Percentiles rank a stretch among this genome's conserved stretches.
phyloP scores from a whole-genome alignment of 1,140 invertebrate species.

The Physella acuta region DNA sequence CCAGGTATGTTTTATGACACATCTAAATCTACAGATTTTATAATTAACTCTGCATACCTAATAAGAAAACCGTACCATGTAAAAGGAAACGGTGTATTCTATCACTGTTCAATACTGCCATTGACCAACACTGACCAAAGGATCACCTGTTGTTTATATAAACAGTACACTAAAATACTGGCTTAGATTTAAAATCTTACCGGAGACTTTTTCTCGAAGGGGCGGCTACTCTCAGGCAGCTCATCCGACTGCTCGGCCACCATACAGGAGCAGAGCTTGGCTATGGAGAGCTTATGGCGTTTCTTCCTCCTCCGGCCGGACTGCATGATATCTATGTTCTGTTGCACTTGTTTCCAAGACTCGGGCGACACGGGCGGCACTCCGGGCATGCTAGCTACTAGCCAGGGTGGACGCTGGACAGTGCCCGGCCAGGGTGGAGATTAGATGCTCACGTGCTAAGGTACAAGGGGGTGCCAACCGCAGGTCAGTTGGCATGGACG shows the following conservation, averaged over 20 bases:
- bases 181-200: slow-evolving; percentile 4
- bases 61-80: no score
- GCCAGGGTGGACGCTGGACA: slow-evolving; percentile 3
- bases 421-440: no score
- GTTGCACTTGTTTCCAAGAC: slow-evolving; percentile 32
- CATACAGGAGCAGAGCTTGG: slow-evolving; percentile 47
- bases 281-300: slow-evolving; percentile 37
- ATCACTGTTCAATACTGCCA: no score
- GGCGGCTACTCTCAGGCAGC: slow-evolving; percentile 33
- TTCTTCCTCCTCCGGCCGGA: slow-evolving; percentile 31
- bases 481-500: no score
- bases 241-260: slow-evolving; percentile 32
- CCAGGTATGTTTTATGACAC: no score
- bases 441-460: no score
- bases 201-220: slow-evolving; percentile 27
- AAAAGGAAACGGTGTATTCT: no score
- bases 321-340: slow-evolving; percentile 30
- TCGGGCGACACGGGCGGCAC: slow-evolving; percentile 26
- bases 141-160: background rate
- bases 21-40: no score
- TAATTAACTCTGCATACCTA: no score
- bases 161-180: background rate
- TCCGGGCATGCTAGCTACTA: slow-evolving; percentile 28
- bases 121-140: background rate
- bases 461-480: no score